Percentiles rank a stretch among this genome's conserved stretches.
These are phyloP conservation scores for Hydrotaea cyrtoneurina DNA, from an alignment of 2,888 invertebrate genomes.

Conservation along the genomic window DNA sequence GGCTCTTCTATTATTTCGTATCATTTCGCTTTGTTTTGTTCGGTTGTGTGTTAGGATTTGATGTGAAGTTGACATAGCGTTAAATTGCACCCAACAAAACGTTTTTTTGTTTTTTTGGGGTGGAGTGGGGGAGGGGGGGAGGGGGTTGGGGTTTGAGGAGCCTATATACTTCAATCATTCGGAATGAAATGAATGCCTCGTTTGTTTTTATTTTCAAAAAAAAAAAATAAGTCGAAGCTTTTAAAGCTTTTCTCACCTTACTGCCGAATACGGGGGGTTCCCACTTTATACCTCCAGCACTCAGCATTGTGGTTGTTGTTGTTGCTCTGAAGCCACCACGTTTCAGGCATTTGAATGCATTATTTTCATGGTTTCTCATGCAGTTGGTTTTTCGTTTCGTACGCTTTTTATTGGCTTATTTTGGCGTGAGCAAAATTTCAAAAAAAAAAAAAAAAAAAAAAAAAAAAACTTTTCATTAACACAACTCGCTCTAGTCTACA, in stretches of 20 bases:
- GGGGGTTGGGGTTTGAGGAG: too few relatives aligned
- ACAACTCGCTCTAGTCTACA: neutral
- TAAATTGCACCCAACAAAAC: constrained; percentile 55
- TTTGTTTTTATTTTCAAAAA: neutral
- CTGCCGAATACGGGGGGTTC: neutral
- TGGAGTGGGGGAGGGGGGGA: too few relatives aligned
- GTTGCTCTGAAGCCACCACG: neutral
- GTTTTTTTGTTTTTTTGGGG: neutral
- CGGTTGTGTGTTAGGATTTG: constrained; percentile 38
- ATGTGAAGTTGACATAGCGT: constrained; percentile 60
- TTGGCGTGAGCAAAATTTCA: constrained; percentile 38
- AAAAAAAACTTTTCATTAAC: constrained; percentile 43
- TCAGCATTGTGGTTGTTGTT: neutral
- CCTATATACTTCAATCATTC: neutral
- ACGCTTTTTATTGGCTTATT: neutral
- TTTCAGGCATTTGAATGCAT: constrained; percentile 23
- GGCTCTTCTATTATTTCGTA: constrained; percentile 21
- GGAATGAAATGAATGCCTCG: neutral
- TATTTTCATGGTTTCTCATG: neutral
- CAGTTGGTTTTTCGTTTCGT: neutral
- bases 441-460: too few relatives aligned
- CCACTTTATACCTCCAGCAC: neutral
- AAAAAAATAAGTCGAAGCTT: constrained; percentile 15
- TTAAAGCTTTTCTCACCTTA: constrained; percentile 5
- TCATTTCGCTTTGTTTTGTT: constrained; percentile 23